Percentiles rank a stretch among this genome's conserved stretches.
These are phyloP conservation scores for Coccyzus lansbergi DNA, from an alignment of 2,797 vertebrate genomes.

Conservation along the genomic window DNA sequence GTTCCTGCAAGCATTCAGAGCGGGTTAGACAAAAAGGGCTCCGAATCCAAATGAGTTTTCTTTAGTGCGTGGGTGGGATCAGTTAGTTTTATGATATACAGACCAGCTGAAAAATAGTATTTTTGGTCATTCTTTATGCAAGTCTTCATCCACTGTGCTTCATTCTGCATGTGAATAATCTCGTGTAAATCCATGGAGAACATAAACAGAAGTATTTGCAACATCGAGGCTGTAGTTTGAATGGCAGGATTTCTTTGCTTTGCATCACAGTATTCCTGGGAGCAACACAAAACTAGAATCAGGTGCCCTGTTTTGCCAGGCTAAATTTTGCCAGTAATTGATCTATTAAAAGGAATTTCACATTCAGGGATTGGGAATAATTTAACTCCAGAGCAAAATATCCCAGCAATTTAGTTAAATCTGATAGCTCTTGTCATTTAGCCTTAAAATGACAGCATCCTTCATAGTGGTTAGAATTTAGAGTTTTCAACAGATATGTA, in stretches of 20 bases:
- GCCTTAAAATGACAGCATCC: neutral
- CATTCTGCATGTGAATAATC: neutral
- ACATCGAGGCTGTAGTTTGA: neutral
- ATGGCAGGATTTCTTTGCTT: neutral
- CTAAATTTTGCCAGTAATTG: neutral
- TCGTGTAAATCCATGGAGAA: neutral
- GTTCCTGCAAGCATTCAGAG: neutral
- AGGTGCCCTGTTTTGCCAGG: neutral
- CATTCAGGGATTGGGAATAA: neutral
- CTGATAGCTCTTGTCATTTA: neutral
- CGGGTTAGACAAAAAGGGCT: neutral
- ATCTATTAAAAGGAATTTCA: neutral
- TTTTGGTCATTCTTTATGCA: neutral
- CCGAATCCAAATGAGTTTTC: neutral
- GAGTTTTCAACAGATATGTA: neutral
- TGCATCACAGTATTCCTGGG: neutral
- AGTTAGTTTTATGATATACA: neutral
- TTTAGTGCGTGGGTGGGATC: neutral
- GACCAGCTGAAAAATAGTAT: neutral
- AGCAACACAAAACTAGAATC: neutral
- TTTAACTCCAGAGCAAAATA: neutral
- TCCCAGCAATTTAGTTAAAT: neutral
- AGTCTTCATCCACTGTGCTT: neutral
- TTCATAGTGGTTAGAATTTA: neutral
- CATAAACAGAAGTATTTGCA: neutral